Evolutionary conservation across 37 sponge, comb jelly and placozoan genomes (phyloP).

Genomic region (Lycopodina hypogea): DNA sequence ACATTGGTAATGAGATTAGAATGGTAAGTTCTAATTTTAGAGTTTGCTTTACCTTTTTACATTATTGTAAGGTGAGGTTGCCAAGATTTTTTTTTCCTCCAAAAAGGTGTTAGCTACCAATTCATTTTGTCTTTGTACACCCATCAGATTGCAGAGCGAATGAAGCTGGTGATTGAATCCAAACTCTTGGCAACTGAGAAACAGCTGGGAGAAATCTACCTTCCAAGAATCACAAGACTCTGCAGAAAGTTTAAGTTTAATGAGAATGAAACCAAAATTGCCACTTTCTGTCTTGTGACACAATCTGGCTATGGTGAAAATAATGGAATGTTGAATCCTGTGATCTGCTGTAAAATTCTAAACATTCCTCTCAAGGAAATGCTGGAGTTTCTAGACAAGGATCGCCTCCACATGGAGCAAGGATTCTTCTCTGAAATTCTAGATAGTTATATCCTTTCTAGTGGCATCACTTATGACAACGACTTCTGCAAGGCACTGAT

Average conservation of each 20-base stretch:
- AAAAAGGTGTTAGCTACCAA: too few species aligned
- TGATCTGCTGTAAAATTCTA: too few species aligned
- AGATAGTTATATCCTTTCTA: constrained; percentile 52
- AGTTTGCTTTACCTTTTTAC: too few species aligned
- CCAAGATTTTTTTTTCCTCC: too few species aligned
- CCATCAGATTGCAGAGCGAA: constrained; percentile 30
- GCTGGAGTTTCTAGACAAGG: constrained; percentile 35
- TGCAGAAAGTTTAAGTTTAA: constrained; percentile 50
- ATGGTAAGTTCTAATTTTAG: too few species aligned
- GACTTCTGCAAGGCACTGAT: constrained; percentile 58
- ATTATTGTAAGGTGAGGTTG: too few species aligned
- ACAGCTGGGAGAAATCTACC: constrained; percentile 36
- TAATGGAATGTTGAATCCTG: too few species aligned
- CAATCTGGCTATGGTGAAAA: constrained; percentile 30
- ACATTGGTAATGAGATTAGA: too few species aligned
- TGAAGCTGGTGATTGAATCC: constrained; percentile 21
- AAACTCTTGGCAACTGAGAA: constrained; percentile 47
- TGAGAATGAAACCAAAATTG: constrained; percentile 48
- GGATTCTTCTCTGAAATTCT: constrained; percentile 75
- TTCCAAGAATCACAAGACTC: constrained; percentile 69
- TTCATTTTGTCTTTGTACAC: not conserved
- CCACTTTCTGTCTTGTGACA: constrained; percentile 23
- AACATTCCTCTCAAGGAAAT: too few species aligned
- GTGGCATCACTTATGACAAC: constrained; percentile 41
- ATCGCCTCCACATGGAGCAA: constrained; percentile 63